Base-by-base conservation (phyloP, 2,113 vertebrate genomes). In the Oryzias curvinotus region DNA sequence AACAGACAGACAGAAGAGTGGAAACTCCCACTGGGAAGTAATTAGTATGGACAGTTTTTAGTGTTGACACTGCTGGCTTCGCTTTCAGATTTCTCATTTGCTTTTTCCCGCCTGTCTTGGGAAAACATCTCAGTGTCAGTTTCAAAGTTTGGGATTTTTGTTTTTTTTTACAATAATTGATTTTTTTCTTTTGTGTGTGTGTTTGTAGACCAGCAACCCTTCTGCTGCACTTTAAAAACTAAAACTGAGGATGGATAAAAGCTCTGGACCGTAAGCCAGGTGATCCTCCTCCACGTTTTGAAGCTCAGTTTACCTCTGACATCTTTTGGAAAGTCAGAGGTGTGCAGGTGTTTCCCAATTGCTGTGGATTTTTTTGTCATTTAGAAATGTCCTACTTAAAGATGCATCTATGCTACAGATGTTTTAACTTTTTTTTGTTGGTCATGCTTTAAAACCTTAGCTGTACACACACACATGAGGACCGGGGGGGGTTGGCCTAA, bases 11-110 rank as follows among this genome's bases (percentile, higher is more conserved):
- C 70, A 75, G 72, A 45, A 57, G 63, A 80, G 52, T 62, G 69
- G 74, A 66, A 68, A 57, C 62, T 78, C 79, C 72, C 83, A 65
- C 51, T 68, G 80, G 85, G 71, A 84, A 65, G 75, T 81, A 57
- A 89, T 89, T 84, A 89, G 73, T 50, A 84, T 73, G 77, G 77
- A 69, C 50, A 69, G 69, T 76, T 83, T 75, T 71, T 52, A 68
- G 69, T 75, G 80, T 83, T 73, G 78, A 84, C 81, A 71, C 73
- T 62, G 26, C 72, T 78, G 75, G 78, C 73, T 79, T 70, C 4
- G 71, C 70, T 68, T 59, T 79, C 73, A 73, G 57, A 75, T 78
- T 62, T 68, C 67, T 66, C 78, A 56, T 80, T 82, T 83, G 58
- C 73, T 63, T 80, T 68, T 62, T 66, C 41, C 47, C 46, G 42